phyloP scores from a whole-genome alignment of 2,888 invertebrate genomes.

The Pogonocherus hispidulus region DNA sequence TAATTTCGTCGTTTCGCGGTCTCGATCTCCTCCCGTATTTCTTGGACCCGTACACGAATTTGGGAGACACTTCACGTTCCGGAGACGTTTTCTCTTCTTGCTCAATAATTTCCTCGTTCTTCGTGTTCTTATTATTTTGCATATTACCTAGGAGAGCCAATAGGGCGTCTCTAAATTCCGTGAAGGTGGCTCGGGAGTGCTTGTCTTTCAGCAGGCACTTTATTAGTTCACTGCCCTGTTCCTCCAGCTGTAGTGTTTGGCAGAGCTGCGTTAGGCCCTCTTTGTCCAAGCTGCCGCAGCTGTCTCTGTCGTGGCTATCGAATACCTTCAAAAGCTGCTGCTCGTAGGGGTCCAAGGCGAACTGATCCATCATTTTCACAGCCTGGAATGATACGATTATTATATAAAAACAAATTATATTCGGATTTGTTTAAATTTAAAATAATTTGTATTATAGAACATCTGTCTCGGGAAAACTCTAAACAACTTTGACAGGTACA shows the following conservation, averaged over 20 bases:
- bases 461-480: too few species aligned
- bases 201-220: conserved; percentile 70
- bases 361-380: conserved; percentile 45
- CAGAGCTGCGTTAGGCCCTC: conserved; percentile 79
- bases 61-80: conserved; percentile 81
- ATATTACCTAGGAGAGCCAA: conserved; percentile 77
- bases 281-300: conserved; percentile 78
- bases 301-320: conserved; percentile 82
- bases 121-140: conserved; percentile 52
- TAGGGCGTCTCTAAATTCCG: conserved; percentile 83
- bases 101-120: conserved; percentile 49
- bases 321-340: conserved; percentile 86
- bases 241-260: conserved; percentile 83
- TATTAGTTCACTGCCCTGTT: conserved; percentile 72
- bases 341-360: conserved; percentile 80
- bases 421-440: neutral
- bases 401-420: neutral
- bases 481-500: too few species aligned
- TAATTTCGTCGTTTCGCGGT: conserved; percentile 70
- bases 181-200: conserved; percentile 74
- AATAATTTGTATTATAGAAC: too few species aligned
- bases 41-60: conserved; percentile 80
- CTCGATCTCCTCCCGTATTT: conserved; percentile 82
- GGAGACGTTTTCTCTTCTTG: conserved; percentile 70
- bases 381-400: neutral